Evolutionary conservation across 2,797 vertebrate genomes (phyloP).

Genomic region (Chrysolophus pictus): DNA sequence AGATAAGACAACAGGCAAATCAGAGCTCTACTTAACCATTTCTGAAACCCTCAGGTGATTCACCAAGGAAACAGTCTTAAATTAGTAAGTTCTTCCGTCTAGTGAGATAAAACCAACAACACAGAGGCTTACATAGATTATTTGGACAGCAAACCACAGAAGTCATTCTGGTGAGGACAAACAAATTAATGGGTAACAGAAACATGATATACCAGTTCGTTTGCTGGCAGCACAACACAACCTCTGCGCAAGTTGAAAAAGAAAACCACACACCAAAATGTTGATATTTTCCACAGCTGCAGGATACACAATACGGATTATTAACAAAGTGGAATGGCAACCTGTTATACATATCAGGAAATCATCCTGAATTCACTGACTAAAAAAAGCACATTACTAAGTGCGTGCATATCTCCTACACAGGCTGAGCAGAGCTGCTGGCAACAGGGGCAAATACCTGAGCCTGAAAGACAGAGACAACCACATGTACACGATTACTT

Average conservation of each 20-base stretch:
- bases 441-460: not conserved
- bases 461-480: not conserved
- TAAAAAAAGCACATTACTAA: not conserved
- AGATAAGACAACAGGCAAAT: constrained; percentile 40
- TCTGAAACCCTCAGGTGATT: constrained; percentile 53
- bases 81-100: constrained; percentile 22
- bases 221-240: not conserved
- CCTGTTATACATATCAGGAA: not conserved
- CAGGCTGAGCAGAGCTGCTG: not conserved
- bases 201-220: not conserved
- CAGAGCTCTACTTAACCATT: constrained; percentile 8
- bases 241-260: not conserved
- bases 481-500: not conserved
- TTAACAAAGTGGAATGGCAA: not conserved
- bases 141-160: constrained; percentile 26
- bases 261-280: not conserved
- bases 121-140: not conserved
- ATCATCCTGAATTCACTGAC: not conserved
- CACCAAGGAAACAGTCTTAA: constrained; percentile 52
- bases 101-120: constrained; percentile 7
- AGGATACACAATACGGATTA: not conserved
- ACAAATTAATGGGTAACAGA: constrained; percentile 32
- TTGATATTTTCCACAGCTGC: not conserved
- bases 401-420: not conserved
- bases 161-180: constrained; percentile 47